Evolutionary conservation across 2,888 invertebrate genomes (phyloP), one percentile per base, ranked within the genome.

Genomic region (Pyrrhia umbra): DNA sequence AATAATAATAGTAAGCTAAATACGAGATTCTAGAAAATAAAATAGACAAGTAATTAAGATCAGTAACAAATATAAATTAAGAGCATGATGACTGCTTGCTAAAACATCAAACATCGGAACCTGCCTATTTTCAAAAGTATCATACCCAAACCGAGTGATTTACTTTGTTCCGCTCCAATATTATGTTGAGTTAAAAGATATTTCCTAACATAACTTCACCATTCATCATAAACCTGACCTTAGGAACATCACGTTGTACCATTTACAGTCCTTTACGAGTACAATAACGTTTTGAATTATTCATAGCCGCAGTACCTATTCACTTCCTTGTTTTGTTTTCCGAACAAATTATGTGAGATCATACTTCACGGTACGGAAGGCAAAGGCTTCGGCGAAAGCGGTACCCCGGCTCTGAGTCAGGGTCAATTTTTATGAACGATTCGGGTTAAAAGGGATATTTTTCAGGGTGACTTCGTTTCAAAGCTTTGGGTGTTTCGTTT

Each of bases 241-340:
- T 56, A 50, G 16, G 3, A 18, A 50, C 52, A 74, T 59, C 27
- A 27, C 40, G 40, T 52, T 61, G 20, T 40, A 27, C 20, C 46
- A 2, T 16, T 23, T 21, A 72, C 40, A 49, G 47, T 52, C 43
- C 37, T 37, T 54, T 50, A 30, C n/a, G 30, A 20, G 15, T 49
- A 70, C 40, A 68, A 62, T 57, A 75, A 69, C 15, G 40, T n/a
- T 54, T 42, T 69, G 70, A 75, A 70, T 75, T 56, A 76, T 73
- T 73, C 65, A 75, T 75, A 42, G 4, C n/a, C 6, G 6, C 34
- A 51, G 56, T 58, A 62, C 27, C 37, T 66, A 63, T 54, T 62
- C 39, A 43, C 42, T 78, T 46, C n/a, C 25, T 23, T 57, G 63
- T 70, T 62, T 75, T 69, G 46, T 65, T 75, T 75, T 45, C 16